Evolutionary conservation across 2,888 invertebrate species (phyloP).

Genomic region (Drosophila heteroneura): DNA sequence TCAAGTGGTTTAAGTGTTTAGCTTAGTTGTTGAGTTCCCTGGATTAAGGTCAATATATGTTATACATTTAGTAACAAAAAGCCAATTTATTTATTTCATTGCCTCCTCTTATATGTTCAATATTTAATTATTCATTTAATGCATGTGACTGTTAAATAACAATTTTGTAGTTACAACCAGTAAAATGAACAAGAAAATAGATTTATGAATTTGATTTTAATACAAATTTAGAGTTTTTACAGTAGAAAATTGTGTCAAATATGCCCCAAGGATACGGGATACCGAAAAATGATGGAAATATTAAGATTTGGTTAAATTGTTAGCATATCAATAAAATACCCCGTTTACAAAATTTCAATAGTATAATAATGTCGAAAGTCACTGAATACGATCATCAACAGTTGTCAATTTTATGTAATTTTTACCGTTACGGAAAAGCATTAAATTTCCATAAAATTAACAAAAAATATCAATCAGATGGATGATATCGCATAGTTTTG

Average conservation of each 20-base stretch:
- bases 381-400: slow-evolving; percentile 23
- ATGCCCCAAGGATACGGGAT: background rate
- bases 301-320: background rate
- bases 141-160: background rate
- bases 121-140: background rate
- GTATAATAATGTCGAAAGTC: background rate
- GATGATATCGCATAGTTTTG: slow-evolving; percentile 39
- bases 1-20: background rate
- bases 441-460: slow-evolving; percentile 34
- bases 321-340: background rate
- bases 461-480: slow-evolving; percentile 39
- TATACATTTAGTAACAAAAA: background rate
- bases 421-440: background rate
- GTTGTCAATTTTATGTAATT: slow-evolving; percentile 17
- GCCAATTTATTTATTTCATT: background rate
- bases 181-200: background rate
- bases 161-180: background rate
- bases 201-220: rapidly evolving
- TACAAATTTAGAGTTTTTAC: background rate
- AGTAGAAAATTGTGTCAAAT: background rate
- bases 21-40: background rate
- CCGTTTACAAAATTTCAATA: background rate
- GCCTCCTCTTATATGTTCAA: background rate
- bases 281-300: background rate
- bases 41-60: background rate